These are phyloP conservation scores for Colostygia pectinataria DNA, from an alignment of 2,888 invertebrate genomes.

Conservation along the genomic window DNA sequence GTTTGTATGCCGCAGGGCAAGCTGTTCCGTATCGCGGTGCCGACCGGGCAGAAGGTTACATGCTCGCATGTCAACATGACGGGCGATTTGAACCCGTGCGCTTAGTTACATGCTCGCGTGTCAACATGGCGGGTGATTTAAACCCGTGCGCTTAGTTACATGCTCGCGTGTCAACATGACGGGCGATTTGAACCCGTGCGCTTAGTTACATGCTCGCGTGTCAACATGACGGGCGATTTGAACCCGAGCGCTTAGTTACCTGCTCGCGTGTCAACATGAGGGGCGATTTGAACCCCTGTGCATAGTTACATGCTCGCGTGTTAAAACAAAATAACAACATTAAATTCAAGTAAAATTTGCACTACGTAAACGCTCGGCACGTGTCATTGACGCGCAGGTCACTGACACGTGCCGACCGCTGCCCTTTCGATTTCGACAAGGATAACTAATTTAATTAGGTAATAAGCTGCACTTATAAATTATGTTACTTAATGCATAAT, in stretches of 20 bases:
- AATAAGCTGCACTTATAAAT: too few species aligned
- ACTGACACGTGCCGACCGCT: too few species aligned
- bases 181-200: slow-evolving; percentile 85
- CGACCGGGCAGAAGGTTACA: slow-evolving; percentile 81
- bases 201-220: slow-evolving; percentile 51
- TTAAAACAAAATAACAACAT: too few species aligned
- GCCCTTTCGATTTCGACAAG: too few species aligned
- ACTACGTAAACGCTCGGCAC: too few species aligned
- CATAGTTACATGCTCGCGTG: too few species aligned
- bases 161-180: slow-evolving; percentile 80
- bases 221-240: slow-evolving; percentile 82
- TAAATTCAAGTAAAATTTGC: too few species aligned
- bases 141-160: slow-evolving; percentile 83
- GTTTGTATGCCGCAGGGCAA: slow-evolving; percentile 95
- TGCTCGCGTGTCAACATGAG: too few species aligned
- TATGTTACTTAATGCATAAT: too few species aligned
- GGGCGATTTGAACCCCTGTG: too few species aligned
- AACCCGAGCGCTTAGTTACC: slow-evolving; percentile 83
- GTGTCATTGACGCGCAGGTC: too few species aligned
- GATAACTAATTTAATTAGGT: too few species aligned
- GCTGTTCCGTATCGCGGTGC: slow-evolving; percentile 89
- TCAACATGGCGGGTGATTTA: slow-evolving; percentile 82
- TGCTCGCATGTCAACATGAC: slow-evolving; percentile 85
- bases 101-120: slow-evolving; percentile 51
- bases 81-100: slow-evolving; percentile 85